phyloP scores from a whole-genome alignment of 1,140 invertebrate genomes.

The Apolygus lucorum region DNA sequence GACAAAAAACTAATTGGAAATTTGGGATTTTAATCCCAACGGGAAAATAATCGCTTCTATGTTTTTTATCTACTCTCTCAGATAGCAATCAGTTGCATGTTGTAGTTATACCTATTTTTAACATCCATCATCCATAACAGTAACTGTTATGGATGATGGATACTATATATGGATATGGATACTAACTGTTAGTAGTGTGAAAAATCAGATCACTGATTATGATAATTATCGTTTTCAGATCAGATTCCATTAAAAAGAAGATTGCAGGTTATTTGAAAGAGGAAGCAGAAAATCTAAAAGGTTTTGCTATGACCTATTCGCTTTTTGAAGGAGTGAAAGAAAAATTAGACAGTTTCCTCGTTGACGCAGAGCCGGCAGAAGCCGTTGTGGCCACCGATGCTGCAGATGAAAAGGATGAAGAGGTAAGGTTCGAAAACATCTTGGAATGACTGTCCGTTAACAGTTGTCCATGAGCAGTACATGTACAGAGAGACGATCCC shows the following conservation, averaged over 20 bases:
- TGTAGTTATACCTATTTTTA: too few species aligned
- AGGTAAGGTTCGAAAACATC: neutral
- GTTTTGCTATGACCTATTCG: constrained; percentile 88
- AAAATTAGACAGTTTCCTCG: constrained; percentile 58
- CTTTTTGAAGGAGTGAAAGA: constrained; percentile 88
- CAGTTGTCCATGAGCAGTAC: too few species aligned
- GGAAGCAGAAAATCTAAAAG: constrained; percentile 71
- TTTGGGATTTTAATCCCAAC: too few species aligned
- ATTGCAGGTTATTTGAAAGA: constrained; percentile 53
- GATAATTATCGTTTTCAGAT: constrained; percentile 43
- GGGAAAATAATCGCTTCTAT: too few species aligned
- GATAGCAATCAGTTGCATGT: too few species aligned
- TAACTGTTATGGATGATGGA: too few species aligned
- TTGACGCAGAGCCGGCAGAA: constrained; percentile 45
- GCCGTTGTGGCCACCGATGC: neutral
- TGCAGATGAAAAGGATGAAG: constrained; percentile 18
- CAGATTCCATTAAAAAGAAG: constrained; percentile 60
- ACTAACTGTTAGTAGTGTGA: neutral
- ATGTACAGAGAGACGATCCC: too few species aligned
- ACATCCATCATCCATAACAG: too few species aligned
- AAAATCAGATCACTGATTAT: neutral
- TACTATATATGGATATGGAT: too few species aligned
- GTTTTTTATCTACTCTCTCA: too few species aligned
- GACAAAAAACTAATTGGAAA: too few species aligned
- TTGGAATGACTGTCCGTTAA: too few species aligned